These are phyloP conservation scores for Alitta virens DNA, from an alignment of 2,888 invertebrate species.

Conservation along the genomic window DNA sequence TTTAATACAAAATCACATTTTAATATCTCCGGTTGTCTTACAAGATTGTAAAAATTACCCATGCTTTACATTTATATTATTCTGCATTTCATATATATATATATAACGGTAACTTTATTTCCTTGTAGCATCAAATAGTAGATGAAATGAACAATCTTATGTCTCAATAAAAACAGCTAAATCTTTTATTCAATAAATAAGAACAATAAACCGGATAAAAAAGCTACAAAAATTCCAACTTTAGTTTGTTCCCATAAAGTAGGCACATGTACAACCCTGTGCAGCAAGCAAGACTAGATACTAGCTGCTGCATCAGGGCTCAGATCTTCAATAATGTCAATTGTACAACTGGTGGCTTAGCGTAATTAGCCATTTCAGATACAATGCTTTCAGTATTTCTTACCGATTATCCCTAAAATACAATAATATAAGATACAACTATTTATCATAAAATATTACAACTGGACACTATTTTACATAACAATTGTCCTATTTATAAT, in stretches of 20 bases:
- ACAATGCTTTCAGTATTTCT: too few relatives aligned
- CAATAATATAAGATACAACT: too few relatives aligned
- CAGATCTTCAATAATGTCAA: background rate
- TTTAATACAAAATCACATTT: constrained; percentile 21
- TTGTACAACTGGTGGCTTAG: background rate
- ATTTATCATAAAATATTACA: too few relatives aligned
- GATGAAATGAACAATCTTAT: too few relatives aligned
- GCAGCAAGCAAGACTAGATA: background rate
- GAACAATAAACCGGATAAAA: constrained; percentile 20
- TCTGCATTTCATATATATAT: constrained; percentile 11
- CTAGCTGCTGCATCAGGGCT: background rate
- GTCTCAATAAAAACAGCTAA: too few relatives aligned
- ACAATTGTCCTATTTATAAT: too few relatives aligned
- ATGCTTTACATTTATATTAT: constrained; percentile 9
- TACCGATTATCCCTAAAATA: too few relatives aligned
- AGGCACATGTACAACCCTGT: constrained; percentile 16
- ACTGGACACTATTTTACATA: too few relatives aligned
- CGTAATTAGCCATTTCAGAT: too few relatives aligned
- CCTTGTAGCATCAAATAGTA: too few relatives aligned
- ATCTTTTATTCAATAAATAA: constrained; percentile 17
- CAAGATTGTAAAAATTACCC: background rate
- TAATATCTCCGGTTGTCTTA: constrained; percentile 19
- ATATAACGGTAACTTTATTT: constrained; percentile 5
- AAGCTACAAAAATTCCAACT: constrained; percentile 18
- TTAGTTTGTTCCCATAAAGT: constrained; percentile 19